Conservation (phyloP, 2,797 vertebrate genomes). For the Podarcis lilfordi region DNA sequence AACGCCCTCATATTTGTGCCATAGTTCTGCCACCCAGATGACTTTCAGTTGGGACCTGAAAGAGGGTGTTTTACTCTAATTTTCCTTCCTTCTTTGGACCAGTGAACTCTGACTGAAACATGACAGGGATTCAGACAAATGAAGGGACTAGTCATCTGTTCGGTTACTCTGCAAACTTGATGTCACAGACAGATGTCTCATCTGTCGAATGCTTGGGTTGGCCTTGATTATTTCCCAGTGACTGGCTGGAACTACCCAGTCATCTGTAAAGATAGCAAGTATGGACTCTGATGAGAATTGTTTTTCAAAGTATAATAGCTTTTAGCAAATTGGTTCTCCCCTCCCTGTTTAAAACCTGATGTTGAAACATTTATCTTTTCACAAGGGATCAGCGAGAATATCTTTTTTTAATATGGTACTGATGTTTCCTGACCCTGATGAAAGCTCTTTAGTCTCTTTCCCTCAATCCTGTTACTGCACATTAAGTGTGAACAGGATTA, state of each 20-base stretch:
- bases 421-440: conserved; percentile 67
- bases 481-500: conserved; percentile 79
- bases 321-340: conserved; percentile 28
- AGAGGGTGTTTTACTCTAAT: background rate
- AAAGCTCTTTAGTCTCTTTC: conserved; percentile 75
- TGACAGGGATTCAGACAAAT: conserved; percentile 3
- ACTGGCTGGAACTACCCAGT: conserved; percentile 32
- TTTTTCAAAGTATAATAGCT: conserved; percentile 64
- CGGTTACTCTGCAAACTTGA: background rate
- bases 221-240: conserved; percentile 57
- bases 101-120: background rate
- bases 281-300: conserved; percentile 37
- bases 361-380: conserved; percentile 69
- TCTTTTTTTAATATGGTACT: conserved; percentile 74
- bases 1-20: background rate
- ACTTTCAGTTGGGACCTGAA: background rate
- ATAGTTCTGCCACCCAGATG: background rate
- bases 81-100: background rate
- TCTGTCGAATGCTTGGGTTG: conserved; percentile 14
- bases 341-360: conserved; percentile 52
- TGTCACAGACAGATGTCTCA: conserved; percentile 12
- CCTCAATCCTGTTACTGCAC: conserved; percentile 74
- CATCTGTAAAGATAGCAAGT: conserved; percentile 62
- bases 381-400: conserved; percentile 53
- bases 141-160: background rate